Percentiles rank a stretch among this genome's conserved stretches.
phyloP scores from a whole-genome alignment of 2,888 invertebrate genomes.

The Troides helena region DNA sequence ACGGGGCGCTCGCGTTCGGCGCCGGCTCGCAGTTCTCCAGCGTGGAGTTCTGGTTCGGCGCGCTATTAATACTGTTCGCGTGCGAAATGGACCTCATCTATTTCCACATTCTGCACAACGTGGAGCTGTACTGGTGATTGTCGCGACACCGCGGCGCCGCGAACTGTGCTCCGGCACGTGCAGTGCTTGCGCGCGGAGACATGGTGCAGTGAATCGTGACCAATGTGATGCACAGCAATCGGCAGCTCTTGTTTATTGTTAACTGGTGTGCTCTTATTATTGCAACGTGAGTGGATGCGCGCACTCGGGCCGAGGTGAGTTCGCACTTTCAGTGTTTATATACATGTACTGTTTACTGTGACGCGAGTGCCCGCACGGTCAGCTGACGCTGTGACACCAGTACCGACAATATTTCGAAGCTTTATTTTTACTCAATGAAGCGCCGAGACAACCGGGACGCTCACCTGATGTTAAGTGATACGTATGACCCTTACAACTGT shows the following conservation, averaged over 20 bases:
- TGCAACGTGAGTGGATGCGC: neutral
- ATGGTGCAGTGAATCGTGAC: constrained; percentile 4
- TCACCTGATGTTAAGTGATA: no score
- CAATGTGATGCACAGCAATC: neutral
- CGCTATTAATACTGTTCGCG: constrained; percentile 63
- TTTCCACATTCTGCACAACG: constrained; percentile 56
- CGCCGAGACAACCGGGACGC: no score
- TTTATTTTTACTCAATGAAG: no score
- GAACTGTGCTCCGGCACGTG: neutral
- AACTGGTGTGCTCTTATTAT: neutral
- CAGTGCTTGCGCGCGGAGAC: neutral
- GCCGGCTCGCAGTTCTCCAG: constrained; percentile 58
- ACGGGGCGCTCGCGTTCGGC: constrained; percentile 52
- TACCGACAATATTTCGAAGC: no score
- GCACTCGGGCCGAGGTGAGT: no score
- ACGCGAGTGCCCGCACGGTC: no score
- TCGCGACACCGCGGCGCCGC: constrained; percentile 2
- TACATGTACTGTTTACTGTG: no score
- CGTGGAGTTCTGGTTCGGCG: constrained; percentile 72
- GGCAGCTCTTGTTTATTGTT: neutral
- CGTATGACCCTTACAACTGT: no score
- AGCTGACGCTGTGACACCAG: no score
- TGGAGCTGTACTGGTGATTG: constrained; percentile 33
- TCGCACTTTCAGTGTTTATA: no score
- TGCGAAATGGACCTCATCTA: constrained; percentile 76